Conservation (phyloP, 2,797 vertebrate genomes). For the Coregonus suidteri region DNA sequence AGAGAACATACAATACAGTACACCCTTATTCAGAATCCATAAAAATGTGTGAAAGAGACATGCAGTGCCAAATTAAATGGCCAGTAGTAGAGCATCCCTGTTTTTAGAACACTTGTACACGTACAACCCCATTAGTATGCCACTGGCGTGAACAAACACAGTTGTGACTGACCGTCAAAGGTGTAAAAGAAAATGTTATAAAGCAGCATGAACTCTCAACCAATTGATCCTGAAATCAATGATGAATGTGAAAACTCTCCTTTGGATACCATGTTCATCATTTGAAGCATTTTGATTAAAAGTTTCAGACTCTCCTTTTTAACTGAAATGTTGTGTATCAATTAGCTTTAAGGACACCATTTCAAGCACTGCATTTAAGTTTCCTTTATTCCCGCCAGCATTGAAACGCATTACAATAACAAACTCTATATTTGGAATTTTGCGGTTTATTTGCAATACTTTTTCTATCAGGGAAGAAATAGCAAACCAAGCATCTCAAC, state of each 20-base stretch:
- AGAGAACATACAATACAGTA: too few relatives aligned
- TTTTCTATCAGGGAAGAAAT: conserved; percentile 50
- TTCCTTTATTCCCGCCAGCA: background rate
- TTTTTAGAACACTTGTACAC: too few relatives aligned
- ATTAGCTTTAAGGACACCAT: background rate
- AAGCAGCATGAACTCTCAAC: background rate
- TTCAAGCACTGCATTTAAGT: background rate
- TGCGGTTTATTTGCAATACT: conserved; percentile 54
- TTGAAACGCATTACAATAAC: conserved; percentile 25
- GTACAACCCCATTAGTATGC: background rate
- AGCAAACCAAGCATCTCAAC: too few relatives aligned
- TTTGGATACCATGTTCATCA: background rate
- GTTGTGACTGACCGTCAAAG: background rate
- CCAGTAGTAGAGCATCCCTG: too few relatives aligned
- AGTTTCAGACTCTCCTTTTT: background rate
- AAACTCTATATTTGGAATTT: conserved; percentile 35
- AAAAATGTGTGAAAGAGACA: too few relatives aligned
- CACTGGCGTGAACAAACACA: background rate
- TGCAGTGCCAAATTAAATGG: too few relatives aligned
- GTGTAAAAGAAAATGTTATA: background rate
- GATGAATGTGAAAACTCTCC: too few relatives aligned
- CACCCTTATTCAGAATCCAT: too few relatives aligned
- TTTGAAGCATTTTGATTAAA: background rate
- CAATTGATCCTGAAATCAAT: background rate
- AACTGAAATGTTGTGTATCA: background rate